Conservation (phyloP, 2,113 vertebrate species). For the Poeciliopsis turrubarensis region DNA sequence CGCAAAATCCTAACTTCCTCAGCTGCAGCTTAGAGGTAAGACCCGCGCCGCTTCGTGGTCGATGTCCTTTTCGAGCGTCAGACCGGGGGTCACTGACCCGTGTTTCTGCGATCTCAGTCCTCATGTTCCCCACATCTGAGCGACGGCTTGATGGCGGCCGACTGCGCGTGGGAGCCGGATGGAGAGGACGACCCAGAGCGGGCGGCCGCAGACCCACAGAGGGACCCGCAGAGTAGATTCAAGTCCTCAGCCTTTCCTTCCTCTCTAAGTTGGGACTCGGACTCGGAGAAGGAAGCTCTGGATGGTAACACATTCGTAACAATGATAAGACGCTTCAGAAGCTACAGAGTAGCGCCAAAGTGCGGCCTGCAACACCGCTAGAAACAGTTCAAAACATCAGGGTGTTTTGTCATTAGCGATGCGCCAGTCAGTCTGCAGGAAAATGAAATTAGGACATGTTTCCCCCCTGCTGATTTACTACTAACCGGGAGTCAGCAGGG, state of each 20-base stretch:
- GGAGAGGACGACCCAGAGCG: constrained; percentile 48
- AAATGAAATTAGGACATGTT: not conserved
- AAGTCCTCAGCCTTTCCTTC: constrained; percentile 80
- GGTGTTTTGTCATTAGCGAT: too few relatives aligned
- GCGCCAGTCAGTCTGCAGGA: too few relatives aligned
- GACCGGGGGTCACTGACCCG: not conserved
- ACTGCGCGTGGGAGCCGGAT: constrained; percentile 35
- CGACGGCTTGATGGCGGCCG: constrained; percentile 47
- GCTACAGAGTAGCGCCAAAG: too few relatives aligned
- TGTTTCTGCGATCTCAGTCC: constrained; percentile 44
- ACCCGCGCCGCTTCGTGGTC: accelerated
- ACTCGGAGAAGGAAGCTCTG: constrained; percentile 81
- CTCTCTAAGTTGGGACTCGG: constrained; percentile 84
- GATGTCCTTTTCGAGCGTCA: not conserved
- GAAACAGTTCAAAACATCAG: not conserved
- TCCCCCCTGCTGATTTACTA: not conserved
- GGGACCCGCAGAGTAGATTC: constrained; percentile 64
- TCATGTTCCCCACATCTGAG: constrained; percentile 53
- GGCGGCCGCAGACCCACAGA: constrained; percentile 52
- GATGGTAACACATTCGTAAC: constrained; percentile 70
- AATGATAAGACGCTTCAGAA: constrained; percentile 3
- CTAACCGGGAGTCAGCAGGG: not conserved
- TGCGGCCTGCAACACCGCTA: not conserved
- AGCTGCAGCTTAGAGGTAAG: constrained; percentile 73
- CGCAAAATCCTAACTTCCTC: constrained; percentile 56